Base-by-base conservation (phyloP, 2,113 vertebrate species). In the Ibidorhyncha struthersii region DNA sequence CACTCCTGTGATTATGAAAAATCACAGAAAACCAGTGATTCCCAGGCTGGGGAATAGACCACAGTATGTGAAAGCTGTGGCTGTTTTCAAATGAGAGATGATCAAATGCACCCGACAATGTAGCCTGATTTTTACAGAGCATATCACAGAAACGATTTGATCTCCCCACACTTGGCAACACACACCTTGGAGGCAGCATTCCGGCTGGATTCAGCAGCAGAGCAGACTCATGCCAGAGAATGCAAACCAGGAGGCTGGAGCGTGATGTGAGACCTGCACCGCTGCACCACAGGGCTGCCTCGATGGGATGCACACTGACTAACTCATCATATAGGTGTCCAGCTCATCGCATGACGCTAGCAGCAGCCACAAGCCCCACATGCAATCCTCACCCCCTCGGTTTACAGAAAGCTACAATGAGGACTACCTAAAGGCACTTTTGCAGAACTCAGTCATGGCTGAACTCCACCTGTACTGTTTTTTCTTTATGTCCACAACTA, bases 111-210 rank as follows among this genome's bases (percentile, higher is more conserved):
- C 43, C 49, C 2, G 0, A 47, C 3, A 4, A 38, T 12, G 23
- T 27, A 87, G 55, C 66, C 61, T 70, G 20, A 89, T 84, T 89
- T 89, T 74, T 70, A 47, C 16, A 38, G 43, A 69, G 66, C 22
- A 0, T 45, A 52, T 90, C 38, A 53, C 38, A 63, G 53, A 72
- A 63, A 5, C 8, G 0, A 25, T 65, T 74, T 70, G 36, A 86
- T 69, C 82, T 73, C 22, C 55, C 26, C 26, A 30, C 25, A 6
- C 36, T n/a, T 74, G 43, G 79, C 66, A 74, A 25, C 30, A n/a
- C 36, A 12, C 0, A 0, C 0, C 0, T 36, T 73, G 38, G 50
- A 66, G 38, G 70, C 40, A 81, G 29, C 1, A 4, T 45, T 67
- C 12, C 49, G 81, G 32, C 47, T 82, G 77, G 18, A 55, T 82